These are phyloP conservation scores for Micropterix aruncella DNA, from an alignment of 2,888 invertebrate species.

Conservation along the genomic window DNA sequence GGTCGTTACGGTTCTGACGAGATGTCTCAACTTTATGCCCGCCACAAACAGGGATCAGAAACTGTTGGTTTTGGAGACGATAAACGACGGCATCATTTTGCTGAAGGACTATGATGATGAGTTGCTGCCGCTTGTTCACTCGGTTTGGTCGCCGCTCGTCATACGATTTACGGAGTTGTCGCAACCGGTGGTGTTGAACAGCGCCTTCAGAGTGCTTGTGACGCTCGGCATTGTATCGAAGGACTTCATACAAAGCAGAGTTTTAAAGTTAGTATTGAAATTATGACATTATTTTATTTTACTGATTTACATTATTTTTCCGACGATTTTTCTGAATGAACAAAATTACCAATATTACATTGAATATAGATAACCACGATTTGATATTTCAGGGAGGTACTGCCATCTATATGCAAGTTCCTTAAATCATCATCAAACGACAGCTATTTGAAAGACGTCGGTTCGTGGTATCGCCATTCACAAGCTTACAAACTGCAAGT, in stretches of 20 bases:
- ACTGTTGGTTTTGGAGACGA: slow-evolving; percentile 46
- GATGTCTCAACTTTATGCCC: slow-evolving; percentile 51
- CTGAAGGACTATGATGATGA: slow-evolving; percentile 48
- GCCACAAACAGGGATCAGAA: slow-evolving; percentile 39
- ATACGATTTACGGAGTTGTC: slow-evolving; percentile 40
- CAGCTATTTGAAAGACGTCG: slow-evolving; percentile 43
- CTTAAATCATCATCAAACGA: slow-evolving; percentile 35
- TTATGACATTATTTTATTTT: slow-evolving; percentile 2
- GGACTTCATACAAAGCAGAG: slow-evolving; percentile 56
- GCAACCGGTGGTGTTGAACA: slow-evolving; percentile 34
- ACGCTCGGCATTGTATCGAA: slow-evolving; percentile 46
- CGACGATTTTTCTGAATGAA: no score
- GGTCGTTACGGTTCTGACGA: slow-evolving; percentile 42
- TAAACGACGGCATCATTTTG: slow-evolving; percentile 45
- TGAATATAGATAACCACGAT: no score
- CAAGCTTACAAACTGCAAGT: slow-evolving; percentile 42
- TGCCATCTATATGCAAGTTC: slow-evolving; percentile 44
- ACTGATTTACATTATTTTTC: no score
- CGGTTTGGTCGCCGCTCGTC: slow-evolving; percentile 57
- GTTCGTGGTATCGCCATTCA: slow-evolving; percentile 40
- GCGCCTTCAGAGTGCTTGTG: slow-evolving; percentile 46
- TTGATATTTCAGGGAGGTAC: slow-evolving; percentile 47
- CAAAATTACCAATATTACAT: no score
- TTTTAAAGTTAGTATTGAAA: slow-evolving; percentile 55
- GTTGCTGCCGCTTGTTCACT: slow-evolving; percentile 61